Evolutionary conservation across 1,140 invertebrate genomes (phyloP).

Genomic region (Megathymus violae): DNA sequence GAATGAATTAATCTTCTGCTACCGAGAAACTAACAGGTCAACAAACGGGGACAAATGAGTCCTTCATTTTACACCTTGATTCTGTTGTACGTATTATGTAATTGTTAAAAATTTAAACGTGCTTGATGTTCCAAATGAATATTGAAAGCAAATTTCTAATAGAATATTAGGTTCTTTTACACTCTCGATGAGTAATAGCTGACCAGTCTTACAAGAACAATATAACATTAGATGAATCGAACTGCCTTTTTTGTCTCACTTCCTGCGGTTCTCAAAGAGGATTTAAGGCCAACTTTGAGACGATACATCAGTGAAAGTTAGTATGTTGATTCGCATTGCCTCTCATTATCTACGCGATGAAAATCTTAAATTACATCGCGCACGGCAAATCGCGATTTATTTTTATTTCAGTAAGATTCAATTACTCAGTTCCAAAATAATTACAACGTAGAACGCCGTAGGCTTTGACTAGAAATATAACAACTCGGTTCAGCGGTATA

Average conservation of each 20-base stretch:
- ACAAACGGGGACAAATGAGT: conserved; percentile 11
- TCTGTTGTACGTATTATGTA: conserved; percentile 12
- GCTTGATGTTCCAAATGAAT: conserved; percentile 13
- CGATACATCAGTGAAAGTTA: conserved; percentile 76
- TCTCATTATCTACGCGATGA: conserved; percentile 74
- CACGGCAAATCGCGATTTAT: conserved; percentile 64
- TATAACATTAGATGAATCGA: conserved; percentile 30
- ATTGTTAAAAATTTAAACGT: conserved; percentile 1
- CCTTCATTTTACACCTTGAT: conserved; percentile 9
- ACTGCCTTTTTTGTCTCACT: conserved; percentile 46
- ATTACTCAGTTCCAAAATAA: conserved; percentile 70
- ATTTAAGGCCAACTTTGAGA: conserved; percentile 71
- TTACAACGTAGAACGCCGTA: conserved; percentile 53
- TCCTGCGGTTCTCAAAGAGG: conserved; percentile 73
- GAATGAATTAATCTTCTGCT: conserved; percentile 27
- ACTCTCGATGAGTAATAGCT: conserved; percentile 14
- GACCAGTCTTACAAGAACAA: conserved; percentile 26
- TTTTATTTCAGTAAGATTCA: conserved; percentile 77
- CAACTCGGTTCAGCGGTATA: conserved; percentile 53
- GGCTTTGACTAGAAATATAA: conserved; percentile 57
- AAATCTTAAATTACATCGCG: conserved; percentile 78
- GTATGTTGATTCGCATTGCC: conserved; percentile 74
- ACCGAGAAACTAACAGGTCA: conserved; percentile 19
- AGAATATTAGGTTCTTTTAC: conserved; percentile 30
- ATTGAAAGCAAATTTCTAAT: conserved; percentile 26